Base-by-base conservation (phyloP, 2,113 vertebrate genomes). In the Apus apus region DNA sequence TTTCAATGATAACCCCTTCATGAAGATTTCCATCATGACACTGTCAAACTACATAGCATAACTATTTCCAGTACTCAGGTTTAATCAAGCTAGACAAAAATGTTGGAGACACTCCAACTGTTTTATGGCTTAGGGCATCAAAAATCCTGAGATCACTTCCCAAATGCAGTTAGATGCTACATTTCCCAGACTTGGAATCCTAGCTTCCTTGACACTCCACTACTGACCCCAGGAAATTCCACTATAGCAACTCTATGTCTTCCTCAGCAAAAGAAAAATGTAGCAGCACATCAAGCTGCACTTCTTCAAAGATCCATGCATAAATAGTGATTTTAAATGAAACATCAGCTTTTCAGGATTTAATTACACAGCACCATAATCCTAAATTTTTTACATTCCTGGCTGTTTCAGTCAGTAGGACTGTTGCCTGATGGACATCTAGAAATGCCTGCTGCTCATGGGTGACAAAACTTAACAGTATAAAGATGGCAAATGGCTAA, bases 61-160 rank as follows among this genome's bases (percentile, higher is more conserved):
- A 94, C 60, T 60, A 78, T 38, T 79, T 80, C 67, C 67, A 85
- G 75, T n/a, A 80, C 16, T 80, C 56, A 74, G 51, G 78, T 91
- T 87, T 95, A 93, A 93, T 82, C 90, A 67, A 88, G 56, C 26
- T 51, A 92, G 62, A 96, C 71, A 91, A 80, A 86, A 87, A 87
- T 26, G 29, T 6, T 83, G 89, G 87, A 91, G 46, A 34, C 13
- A 8, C 15, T 94, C 91, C 85, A 96, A 76, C n/a, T 71, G 56
- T 67, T 90, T 83, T 77, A 80, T 2, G 5, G 26, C 56, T 93
- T 85, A 85, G 64, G 77, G 82, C 74, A 89, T 80, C 50, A 79
- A 60, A 50, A 51, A 89, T 79, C 56, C 68, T 75, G 73, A 90
- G 56, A 90, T 51, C 0, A 1, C 57, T 77, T 93, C 64, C 68